phyloP scores from a whole-genome alignment of 2,888 invertebrate genomes.

The Nezara viridula region DNA sequence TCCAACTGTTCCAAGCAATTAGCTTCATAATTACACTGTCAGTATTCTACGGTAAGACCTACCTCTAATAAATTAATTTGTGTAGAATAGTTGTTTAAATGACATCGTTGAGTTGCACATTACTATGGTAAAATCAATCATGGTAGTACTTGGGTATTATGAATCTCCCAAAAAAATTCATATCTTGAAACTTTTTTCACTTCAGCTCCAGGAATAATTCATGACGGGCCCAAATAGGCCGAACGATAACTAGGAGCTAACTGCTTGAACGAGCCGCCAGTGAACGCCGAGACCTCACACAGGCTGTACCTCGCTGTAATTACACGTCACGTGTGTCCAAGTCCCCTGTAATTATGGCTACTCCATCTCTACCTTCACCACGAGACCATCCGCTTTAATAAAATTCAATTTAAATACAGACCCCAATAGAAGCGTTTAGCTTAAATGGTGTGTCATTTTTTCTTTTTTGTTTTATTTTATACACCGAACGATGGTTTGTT shows the following conservation, averaged over 20 bases:
- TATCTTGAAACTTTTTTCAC: background rate
- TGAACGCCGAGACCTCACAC: constrained; percentile 37
- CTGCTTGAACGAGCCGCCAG: background rate
- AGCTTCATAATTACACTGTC: background rate
- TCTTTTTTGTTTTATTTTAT: background rate
- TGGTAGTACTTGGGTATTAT: background rate
- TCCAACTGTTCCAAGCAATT: background rate
- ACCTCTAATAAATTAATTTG: too few relatives aligned
- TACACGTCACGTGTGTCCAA: constrained; percentile 38
- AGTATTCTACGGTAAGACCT: background rate
- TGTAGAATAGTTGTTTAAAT: too few relatives aligned
- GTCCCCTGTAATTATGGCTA: constrained; percentile 16
- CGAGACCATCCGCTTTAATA: background rate
- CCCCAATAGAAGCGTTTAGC: constrained; percentile 38
- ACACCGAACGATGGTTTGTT: background rate
- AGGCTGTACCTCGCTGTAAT: constrained; percentile 18
- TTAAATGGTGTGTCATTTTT: background rate
- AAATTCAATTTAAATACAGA: constrained; percentile 38
- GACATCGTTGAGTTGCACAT: too few relatives aligned
- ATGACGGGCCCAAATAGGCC: background rate
- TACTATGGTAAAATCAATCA: too few relatives aligned
- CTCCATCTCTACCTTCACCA: constrained; percentile 17
- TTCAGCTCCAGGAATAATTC: background rate
- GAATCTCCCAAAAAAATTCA: background rate
- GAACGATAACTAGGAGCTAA: constrained; percentile 2